These are phyloP conservation scores for Polypterus senegalus DNA, from an alignment of 2,113 vertebrate species.

Conservation along the genomic window DNA sequence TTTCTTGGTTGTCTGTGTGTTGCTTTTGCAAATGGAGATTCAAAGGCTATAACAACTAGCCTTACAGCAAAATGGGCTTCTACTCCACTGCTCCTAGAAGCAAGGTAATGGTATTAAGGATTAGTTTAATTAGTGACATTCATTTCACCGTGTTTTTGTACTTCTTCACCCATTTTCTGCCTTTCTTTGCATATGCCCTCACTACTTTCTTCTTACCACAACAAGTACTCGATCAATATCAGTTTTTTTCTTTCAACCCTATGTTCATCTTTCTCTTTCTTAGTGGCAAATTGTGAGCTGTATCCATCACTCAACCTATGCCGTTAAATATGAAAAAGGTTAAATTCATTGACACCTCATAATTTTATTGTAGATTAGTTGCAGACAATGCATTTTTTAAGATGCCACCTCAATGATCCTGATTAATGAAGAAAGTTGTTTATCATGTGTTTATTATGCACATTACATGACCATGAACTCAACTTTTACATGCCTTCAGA, in stretches of 20 bases:
- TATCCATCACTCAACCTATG: no score
- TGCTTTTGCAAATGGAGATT: conserved; percentile 57
- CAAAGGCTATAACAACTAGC: conserved; percentile 88
- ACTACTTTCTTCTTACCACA: no score
- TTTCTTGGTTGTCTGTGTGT: conserved; percentile 49
- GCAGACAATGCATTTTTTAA: not conserved
- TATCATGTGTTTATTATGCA: no score
- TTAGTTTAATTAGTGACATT: not conserved
- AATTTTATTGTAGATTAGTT: not conserved
- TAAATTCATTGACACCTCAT: not conserved
- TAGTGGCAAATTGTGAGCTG: no score
- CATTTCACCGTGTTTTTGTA: not conserved
- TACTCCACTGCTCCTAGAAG: conserved; percentile 79
- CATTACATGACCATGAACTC: not conserved
- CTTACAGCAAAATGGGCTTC: conserved; percentile 86
- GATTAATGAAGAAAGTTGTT: no score
- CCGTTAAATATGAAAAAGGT: not conserved
- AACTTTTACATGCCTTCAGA: conserved; percentile 1
- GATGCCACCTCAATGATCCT: no score
- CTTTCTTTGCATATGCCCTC: no score
- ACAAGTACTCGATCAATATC: no score
- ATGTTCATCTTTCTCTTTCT: no score
- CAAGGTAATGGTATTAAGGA: conserved; percentile 53
- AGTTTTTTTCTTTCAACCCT: no score
- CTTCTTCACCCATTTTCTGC: no score